These are phyloP conservation scores for Enoplosus armatus DNA, from an alignment of 2,797 vertebrate genomes.

Conservation along the genomic window DNA sequence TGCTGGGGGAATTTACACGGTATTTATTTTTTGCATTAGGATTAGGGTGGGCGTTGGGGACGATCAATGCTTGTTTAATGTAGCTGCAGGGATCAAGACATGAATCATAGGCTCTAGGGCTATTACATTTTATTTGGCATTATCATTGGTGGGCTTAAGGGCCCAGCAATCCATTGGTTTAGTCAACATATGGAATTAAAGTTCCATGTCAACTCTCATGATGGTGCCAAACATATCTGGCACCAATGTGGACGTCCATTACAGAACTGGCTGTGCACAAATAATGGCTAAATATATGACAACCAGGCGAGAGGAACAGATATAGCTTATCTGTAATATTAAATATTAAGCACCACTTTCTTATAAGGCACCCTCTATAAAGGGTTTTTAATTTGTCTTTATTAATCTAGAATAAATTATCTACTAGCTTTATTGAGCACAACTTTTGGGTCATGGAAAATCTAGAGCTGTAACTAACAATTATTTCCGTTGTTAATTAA, in stretches of 20 bases:
- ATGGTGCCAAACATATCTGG: slow-evolving; percentile 44
- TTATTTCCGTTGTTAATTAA: no score
- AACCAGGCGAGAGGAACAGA: slow-evolving; percentile 1
- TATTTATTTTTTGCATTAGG: slow-evolving; percentile 86
- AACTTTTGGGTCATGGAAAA: no score
- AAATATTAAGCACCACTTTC: not conserved
- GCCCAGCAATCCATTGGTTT: slow-evolving; percentile 47
- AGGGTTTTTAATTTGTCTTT: no score
- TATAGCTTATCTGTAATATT: not conserved
- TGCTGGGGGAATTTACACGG: slow-evolving; percentile 81
- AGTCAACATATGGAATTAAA: slow-evolving; percentile 64
- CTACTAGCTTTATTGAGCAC: no score
- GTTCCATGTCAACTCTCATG: slow-evolving; percentile 25
- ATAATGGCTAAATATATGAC: slow-evolving; percentile 42
- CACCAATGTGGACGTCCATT: slow-evolving; percentile 28
- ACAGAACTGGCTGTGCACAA: slow-evolving; percentile 37
- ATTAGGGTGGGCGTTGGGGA: slow-evolving; percentile 79
- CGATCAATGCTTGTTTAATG: slow-evolving; percentile 85
- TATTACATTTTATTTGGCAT: slow-evolving; percentile 77
- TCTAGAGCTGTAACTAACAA: no score
- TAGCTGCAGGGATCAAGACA: slow-evolving; percentile 78
- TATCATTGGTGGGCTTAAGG: slow-evolving; percentile 71
- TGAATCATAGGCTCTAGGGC: slow-evolving; percentile 77
- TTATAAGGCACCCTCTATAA: not conserved
- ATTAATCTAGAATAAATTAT: no score